phyloP scores from a whole-genome alignment of 2,888 invertebrate species.

The Mechanitis messenoides region DNA sequence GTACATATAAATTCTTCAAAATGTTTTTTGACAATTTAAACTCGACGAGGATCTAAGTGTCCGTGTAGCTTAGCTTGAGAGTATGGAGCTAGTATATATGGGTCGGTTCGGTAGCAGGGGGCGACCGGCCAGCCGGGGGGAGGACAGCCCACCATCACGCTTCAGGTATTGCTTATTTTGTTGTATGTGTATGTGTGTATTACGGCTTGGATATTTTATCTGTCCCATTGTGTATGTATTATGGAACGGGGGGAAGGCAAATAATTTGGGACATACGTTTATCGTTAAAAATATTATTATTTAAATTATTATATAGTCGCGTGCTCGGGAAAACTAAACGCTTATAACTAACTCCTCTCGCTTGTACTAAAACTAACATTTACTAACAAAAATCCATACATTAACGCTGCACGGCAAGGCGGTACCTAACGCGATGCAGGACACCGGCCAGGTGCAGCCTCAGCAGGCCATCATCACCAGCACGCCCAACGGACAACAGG shows the following conservation, averaged over 20 bases:
- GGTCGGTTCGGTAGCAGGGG: conserved; percentile 59
- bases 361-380: neutral
- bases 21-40: too few relatives aligned
- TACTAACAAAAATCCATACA: conserved; percentile 4
- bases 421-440: conserved; percentile 66
- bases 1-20: too few relatives aligned
- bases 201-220: too few relatives aligned
- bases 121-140: conserved; percentile 43
- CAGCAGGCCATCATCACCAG: conserved; percentile 83
- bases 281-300: too few relatives aligned
- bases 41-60: too few relatives aligned
- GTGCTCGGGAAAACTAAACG: too few relatives aligned
- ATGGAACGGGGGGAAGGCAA: too few relatives aligned
- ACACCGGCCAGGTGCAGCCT: conserved; percentile 50
- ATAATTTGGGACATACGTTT: too few relatives aligned
- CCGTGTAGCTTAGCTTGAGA: conserved; percentile 29
- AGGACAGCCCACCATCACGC: conserved; percentile 63
- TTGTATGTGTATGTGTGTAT: too few relatives aligned
- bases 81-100: conserved; percentile 23
- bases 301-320: too few relatives aligned
- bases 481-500: conserved; percentile 86
- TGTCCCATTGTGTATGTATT: too few relatives aligned
- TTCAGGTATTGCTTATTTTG: conserved; percentile 54
- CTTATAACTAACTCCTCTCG: too few relatives aligned
- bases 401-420: conserved; percentile 63